These are phyloP conservation scores for Mobula birostris DNA, from an alignment of 2,113 vertebrate genomes.

Conservation along the genomic window DNA sequence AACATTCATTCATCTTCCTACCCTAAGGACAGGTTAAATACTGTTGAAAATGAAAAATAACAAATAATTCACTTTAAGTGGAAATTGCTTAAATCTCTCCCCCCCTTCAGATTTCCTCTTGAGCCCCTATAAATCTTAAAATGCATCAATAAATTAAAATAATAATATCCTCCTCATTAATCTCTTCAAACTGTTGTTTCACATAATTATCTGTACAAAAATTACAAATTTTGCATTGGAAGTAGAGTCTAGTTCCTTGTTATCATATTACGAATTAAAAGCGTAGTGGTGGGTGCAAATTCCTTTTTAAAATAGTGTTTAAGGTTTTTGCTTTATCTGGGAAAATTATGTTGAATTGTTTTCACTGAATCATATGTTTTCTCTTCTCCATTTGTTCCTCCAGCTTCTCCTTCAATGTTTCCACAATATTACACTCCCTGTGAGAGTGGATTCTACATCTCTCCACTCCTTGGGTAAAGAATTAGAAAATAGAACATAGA, in stretches of 20 bases:
- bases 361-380: background rate
- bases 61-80: conserved; percentile 1
- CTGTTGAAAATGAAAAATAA: background rate
- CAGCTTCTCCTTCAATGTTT: no score
- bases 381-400: no score
- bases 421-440: no score
- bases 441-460: no score
- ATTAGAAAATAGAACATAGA: no score
- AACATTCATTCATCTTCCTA: background rate
- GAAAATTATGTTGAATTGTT: background rate
- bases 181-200: background rate
- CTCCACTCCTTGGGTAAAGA: no score
- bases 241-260: background rate
- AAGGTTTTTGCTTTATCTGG: background rate
- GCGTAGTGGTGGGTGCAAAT: background rate
- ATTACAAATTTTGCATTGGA: background rate
- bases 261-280: background rate
- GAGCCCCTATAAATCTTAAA: background rate
- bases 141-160: background rate
- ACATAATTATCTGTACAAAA: background rate
- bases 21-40: conserved; percentile 12
- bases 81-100: background rate
- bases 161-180: background rate
- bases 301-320: background rate
- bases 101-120: background rate